These are phyloP conservation scores for Andricus quercusramuli DNA, from an alignment of 2,888 invertebrate species.

Conservation along the genomic window DNA sequence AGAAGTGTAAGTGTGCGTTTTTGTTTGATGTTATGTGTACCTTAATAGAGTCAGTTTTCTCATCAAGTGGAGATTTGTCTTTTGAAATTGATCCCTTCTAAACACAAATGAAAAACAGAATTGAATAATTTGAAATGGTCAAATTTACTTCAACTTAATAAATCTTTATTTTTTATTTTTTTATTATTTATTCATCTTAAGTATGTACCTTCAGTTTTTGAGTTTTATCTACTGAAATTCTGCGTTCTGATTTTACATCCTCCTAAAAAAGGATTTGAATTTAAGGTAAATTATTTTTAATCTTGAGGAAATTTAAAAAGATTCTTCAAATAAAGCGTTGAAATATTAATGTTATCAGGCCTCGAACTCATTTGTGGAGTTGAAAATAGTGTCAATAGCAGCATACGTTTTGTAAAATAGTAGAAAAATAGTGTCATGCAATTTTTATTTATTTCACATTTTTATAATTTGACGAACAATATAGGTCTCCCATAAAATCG, in stretches of 20 bases:
- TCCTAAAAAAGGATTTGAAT: slow-evolving; percentile 52
- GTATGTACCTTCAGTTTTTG: background rate
- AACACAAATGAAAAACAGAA: background rate
- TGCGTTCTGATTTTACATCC: slow-evolving; percentile 48
- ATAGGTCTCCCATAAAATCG: too few species aligned
- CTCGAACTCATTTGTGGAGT: too few species aligned
- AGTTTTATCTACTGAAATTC: slow-evolving; percentile 40
- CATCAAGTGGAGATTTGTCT: slow-evolving; percentile 6
- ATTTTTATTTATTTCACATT: too few species aligned
- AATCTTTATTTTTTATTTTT: background rate
- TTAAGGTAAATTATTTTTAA: background rate
- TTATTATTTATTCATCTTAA: background rate
- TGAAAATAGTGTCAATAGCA: too few species aligned
- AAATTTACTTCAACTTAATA: background rate
- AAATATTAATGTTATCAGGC: background rate
- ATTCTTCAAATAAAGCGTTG: background rate
- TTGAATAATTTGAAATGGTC: background rate
- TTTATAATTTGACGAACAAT: too few species aligned
- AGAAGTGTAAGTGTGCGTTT: slow-evolving; percentile 29
- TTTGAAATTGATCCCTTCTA: background rate
- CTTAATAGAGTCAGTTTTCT: background rate
- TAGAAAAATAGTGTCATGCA: too few species aligned
- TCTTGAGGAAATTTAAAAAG: background rate
- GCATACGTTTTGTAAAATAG: too few species aligned
- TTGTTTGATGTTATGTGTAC: slow-evolving; percentile 26